Base-by-base conservation (phyloP, 2,888 invertebrate genomes). In the Dendrolimus houi region DNA sequence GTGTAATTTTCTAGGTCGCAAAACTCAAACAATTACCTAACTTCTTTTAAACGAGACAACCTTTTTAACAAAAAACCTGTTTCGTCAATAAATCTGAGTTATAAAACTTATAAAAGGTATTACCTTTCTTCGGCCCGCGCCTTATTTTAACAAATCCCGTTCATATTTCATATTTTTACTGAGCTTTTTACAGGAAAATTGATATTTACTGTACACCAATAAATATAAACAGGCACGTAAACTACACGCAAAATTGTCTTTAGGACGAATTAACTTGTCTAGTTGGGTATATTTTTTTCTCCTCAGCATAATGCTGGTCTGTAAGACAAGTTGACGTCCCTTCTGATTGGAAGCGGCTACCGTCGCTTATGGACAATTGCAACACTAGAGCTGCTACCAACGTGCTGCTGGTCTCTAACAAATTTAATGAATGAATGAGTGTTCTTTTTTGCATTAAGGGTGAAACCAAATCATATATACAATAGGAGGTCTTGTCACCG, bases 101-200 rank as follows among this genome's bases (percentile, higher is more conserved):
- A 47, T 47, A 47, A 12, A 47, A 47, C 47, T 47, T 47, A 47
- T 47, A 47, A 47, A 47, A 9, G 47, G 47, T 47, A 47, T 47
- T 47, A 47, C 47, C 9, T 47, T 47, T 47, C 12, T 62, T 55
- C 60, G 59, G 58, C 57, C 58, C 54, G 14, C 59, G 60, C 58
- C 62, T 60, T 59, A 60, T 63, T 64, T 61, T 62, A 64, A 64
- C 65, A 66, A 69, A 68, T 70, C 67, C 64, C 64, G 58, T 61
- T 64, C 68, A 76, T 79, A 77, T 75, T 77, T 78, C 76, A 75
- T 76, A 74, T 72, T 75, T 71, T 66, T 68, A 64, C 66, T 66
- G 66, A 70, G 69, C 68, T 68, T 67, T 63, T 72, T 72, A 70
- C 71, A 65, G 71, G 74, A 69, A 74, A 77, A 80, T 77, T 80